Evolutionary conservation across 2,888 invertebrate species (phyloP).

Genomic region (Taphrorychus bicolor): DNA sequence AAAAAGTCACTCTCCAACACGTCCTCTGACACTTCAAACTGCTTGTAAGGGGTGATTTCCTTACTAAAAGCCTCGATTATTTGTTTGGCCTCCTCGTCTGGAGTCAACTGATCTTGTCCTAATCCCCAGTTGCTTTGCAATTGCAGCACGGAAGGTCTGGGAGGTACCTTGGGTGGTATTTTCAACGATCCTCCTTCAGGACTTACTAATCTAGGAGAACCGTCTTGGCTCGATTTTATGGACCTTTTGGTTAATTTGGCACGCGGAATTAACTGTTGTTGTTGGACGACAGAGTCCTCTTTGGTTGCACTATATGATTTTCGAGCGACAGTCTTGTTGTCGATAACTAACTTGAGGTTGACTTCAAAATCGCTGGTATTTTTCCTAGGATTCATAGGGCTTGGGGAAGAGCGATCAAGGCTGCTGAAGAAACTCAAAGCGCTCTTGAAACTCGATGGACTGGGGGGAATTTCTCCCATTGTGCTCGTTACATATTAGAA

Average conservation of each 20-base stretch:
- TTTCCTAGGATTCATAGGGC: slow-evolving; percentile 35
- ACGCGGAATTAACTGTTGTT: slow-evolving; percentile 38
- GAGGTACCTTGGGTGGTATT: slow-evolving; percentile 27
- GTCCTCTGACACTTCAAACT: slow-evolving; percentile 45
- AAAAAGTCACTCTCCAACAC: slow-evolving; percentile 47
- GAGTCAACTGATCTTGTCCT: slow-evolving; percentile 35
- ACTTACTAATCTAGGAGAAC: background rate
- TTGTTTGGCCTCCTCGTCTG: slow-evolving; percentile 47
- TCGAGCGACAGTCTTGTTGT: slow-evolving; percentile 35
- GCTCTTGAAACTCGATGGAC: slow-evolving; percentile 39
- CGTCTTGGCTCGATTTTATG: background rate
- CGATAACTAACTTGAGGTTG: slow-evolving; percentile 41
- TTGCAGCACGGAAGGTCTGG: slow-evolving; percentile 9
- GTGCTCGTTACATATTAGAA: background rate
- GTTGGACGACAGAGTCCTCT: background rate
- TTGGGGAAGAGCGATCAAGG: slow-evolving; percentile 32
- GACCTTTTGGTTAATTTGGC: slow-evolving; percentile 31
- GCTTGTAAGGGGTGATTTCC: slow-evolving; percentile 46
- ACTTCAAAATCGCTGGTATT: slow-evolving; percentile 39
- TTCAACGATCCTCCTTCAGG: background rate
- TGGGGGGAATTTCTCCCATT: slow-evolving; percentile 28
- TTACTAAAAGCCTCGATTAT: slow-evolving; percentile 46
- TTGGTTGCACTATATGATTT: slow-evolving; percentile 16
- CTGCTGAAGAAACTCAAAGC: slow-evolving; percentile 41
- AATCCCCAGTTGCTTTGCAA: background rate